Evolutionary conservation across 2,888 invertebrate species (phyloP).

Genomic region (Tuberolachnus salignus): DNA sequence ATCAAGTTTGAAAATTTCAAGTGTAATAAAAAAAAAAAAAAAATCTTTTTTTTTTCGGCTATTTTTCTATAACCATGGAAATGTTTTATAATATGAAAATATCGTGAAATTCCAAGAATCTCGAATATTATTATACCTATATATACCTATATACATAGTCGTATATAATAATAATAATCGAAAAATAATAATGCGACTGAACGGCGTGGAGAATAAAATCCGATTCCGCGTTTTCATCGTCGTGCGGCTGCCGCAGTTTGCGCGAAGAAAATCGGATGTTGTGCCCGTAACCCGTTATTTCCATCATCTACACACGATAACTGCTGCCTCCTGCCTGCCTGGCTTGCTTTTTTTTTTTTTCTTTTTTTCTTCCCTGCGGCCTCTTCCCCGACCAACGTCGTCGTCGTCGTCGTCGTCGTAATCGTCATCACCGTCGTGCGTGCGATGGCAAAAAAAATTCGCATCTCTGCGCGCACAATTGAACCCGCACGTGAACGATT

Average conservation of each 20-base stretch:
- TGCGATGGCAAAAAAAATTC: background rate
- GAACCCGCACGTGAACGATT: background rate
- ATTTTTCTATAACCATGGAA: slow-evolving; percentile 14
- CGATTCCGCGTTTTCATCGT: slow-evolving; percentile 50
- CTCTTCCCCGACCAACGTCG: slow-evolving; percentile 1
- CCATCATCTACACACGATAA: background rate
- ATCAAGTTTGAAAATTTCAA: too few species aligned
- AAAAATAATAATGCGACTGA: slow-evolving; percentile 20
- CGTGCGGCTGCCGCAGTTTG: slow-evolving; percentile 10
- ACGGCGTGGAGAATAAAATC: slow-evolving; percentile 49
- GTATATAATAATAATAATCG: too few species aligned
- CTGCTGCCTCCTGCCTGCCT: background rate
- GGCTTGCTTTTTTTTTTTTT: too few species aligned
- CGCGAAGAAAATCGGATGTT: slow-evolving; percentile 56
- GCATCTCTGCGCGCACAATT: background rate
- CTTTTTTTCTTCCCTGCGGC: slow-evolving; percentile 8
- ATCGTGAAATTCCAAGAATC: slow-evolving; percentile 24
- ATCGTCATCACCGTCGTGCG: too few species aligned
- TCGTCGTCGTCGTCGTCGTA: too few species aligned
- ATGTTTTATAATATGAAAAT: slow-evolving; percentile 52
- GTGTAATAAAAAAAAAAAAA: too few species aligned
- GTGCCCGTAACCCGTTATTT: slow-evolving; percentile 55
- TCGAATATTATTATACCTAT: too few species aligned
- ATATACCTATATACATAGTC: background rate
- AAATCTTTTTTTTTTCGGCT: background rate